Base-by-base conservation (phyloP, 2,113 vertebrate species). In the Barnardius zonarius region DNA sequence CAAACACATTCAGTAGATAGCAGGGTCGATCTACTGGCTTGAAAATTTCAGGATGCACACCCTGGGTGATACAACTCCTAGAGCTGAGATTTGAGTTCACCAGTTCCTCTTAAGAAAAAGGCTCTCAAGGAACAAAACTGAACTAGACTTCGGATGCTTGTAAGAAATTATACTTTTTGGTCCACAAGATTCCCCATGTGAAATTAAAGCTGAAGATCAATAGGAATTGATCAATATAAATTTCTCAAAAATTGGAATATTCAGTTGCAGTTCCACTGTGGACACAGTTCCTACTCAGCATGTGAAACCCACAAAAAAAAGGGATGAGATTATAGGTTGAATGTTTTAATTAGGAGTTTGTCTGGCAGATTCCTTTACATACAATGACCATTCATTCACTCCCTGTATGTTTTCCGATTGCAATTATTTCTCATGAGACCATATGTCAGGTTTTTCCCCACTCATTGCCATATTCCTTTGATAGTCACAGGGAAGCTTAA, bases 1-100 rank as follows among this genome's bases (percentile, higher is more conserved):
- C 43, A 81, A 93, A 59, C 1, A 51, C 3, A 39, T 84, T 54
- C 8, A 37, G 18, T 9, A 86, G 35, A 37, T 37, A 62, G 37
- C 5, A 64, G 30, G 3, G 8, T 43, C 27, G 77, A 17, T 15
- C 6, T n/a, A 27, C 31, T 57, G 66, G 6, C 28, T 54, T 37
- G 16, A 54, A 76, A 87, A 59, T 7, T 46, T 54, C 18, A 33
- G 11, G 10, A 44, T 39, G 6, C 17, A 48, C 1, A 1, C 14
- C 8, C 3, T 63, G 30, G 5, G 5, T 3, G 0, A 22, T 46
- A 39, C 4, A 67, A 1, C 4, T 51, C 13, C 27, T 41, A 82
- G 15, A 5, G 4, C 7, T 54, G 13, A 17, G 4, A 2, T 59
- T 62, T 74, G 33, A 63, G 14, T 44, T 70, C 22, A 59, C 2